phyloP scores from a whole-genome alignment of 2,888 invertebrate species.

The Cerastis leucographa region DNA sequence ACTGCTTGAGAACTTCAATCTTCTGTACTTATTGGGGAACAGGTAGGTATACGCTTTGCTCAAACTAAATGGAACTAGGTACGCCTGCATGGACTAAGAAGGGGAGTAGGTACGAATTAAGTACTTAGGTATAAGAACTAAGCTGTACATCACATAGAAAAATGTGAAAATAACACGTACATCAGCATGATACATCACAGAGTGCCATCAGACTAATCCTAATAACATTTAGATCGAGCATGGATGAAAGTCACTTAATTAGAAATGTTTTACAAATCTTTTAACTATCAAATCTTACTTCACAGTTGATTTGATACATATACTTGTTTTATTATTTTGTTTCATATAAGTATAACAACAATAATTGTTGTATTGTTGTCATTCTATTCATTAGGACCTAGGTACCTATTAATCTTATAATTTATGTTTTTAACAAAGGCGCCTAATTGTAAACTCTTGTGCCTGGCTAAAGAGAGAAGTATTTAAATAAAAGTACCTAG shows the following conservation, averaged over 20 bases:
- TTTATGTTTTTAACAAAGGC: constrained; percentile 43
- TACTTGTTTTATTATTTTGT: not conserved
- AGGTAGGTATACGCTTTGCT: constrained; percentile 56
- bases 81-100: not conserved
- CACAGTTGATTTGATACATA: constrained; percentile 4
- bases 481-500: constrained; percentile 64
- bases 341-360: not conserved
- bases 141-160: not conserved
- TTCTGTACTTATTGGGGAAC: constrained; percentile 52
- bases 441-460: constrained; percentile 62
- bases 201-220: constrained; percentile 13
- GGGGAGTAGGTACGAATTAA: too few species aligned
- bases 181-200: not conserved
- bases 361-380: not conserved
- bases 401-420: constrained; percentile 17
- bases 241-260: constrained; percentile 44
- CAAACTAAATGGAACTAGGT: constrained; percentile 45
- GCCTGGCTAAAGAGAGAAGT: constrained; percentile 67
- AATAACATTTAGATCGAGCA: constrained; percentile 45
- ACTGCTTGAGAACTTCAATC: constrained; percentile 47
- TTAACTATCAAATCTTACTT: not conserved
- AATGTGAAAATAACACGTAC: not conserved
- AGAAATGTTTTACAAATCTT: constrained; percentile 58
- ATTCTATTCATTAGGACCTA: constrained; percentile 23
- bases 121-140: not conserved